Percentiles rank a stretch among this genome's conserved stretches.
Conservation (phyloP, 2,797 vertebrate species). For the Microctenopoma stevenorrisi region DNA sequence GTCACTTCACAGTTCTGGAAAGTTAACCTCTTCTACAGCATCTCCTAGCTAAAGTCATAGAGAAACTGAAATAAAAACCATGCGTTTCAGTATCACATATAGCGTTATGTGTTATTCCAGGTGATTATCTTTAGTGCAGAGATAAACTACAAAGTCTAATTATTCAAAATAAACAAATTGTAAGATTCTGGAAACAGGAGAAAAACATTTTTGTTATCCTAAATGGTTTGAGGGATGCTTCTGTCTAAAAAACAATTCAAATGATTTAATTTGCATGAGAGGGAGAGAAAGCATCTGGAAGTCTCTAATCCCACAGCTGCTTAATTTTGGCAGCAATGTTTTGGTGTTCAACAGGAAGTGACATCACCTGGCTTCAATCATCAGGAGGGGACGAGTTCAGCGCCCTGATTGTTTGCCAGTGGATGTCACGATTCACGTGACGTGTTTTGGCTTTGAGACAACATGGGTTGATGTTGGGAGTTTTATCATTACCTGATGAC, state of each 20-base stretch:
- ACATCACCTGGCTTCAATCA: constrained; percentile 51
- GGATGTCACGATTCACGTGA: constrained; percentile 31
- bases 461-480: neutral
- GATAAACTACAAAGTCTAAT: neutral
- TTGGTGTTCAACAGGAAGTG: constrained; percentile 52
- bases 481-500: neutral
- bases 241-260: neutral
- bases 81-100: neutral
- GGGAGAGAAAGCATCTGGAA: constrained; percentile 35
- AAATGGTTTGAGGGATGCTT: neutral
- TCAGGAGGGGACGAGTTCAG: constrained; percentile 5
- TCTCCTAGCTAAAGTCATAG: neutral
- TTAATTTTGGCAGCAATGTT: constrained; percentile 45
- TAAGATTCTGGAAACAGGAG: constrained; percentile 1
- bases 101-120: neutral
- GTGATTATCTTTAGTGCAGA: neutral
- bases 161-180: neutral
- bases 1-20: neutral
- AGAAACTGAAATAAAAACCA: neutral
- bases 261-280: neutral
- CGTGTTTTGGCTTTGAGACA: constrained; percentile 1
- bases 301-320: constrained; percentile 30
- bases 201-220: neutral
- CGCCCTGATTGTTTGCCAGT: constrained; percentile 22
- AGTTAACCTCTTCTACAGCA: neutral